Evolutionary conservation across 2,113 vertebrate genomes (phyloP).

Genomic region (Isurus oxyrinchus): DNA sequence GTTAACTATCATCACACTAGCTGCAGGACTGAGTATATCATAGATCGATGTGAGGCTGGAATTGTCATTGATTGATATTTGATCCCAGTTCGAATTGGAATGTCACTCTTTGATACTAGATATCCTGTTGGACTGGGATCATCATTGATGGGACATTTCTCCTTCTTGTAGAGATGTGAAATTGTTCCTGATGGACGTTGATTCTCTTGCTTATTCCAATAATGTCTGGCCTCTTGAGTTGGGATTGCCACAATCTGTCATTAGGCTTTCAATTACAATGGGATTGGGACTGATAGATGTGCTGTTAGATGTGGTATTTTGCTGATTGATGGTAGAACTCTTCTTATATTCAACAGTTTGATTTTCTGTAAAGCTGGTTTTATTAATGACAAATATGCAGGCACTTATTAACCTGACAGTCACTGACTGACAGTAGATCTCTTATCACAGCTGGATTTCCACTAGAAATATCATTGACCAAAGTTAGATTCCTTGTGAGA

Average conservation of each 20-base stretch:
- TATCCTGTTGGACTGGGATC: not conserved
- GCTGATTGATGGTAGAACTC: not conserved
- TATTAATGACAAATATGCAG: not conserved
- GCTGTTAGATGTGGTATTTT: not conserved
- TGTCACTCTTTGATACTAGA: not conserved
- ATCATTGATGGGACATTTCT: not conserved
- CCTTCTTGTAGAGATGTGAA: not conserved
- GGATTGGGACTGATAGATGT: not conserved
- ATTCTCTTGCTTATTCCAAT: not conserved
- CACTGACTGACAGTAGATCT: not conserved
- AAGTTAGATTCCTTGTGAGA: not conserved
- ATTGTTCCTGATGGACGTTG: not conserved
- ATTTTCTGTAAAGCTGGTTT: not conserved
- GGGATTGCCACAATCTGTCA: not conserved
- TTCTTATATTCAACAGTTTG: not conserved
- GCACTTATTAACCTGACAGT: not conserved
- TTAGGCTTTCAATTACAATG: not conserved
- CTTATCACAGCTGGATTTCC: not conserved
- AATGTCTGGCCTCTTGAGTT: not conserved
- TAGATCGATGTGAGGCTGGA: not conserved
- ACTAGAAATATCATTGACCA: not conserved
- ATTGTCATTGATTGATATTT: not conserved
- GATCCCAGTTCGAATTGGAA: not conserved
- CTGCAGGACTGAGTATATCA: not conserved
- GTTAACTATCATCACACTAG: not conserved